Conservation (phyloP, 2,888 invertebrate genomes). For the Gymnoscelis rufifasciata region DNA sequence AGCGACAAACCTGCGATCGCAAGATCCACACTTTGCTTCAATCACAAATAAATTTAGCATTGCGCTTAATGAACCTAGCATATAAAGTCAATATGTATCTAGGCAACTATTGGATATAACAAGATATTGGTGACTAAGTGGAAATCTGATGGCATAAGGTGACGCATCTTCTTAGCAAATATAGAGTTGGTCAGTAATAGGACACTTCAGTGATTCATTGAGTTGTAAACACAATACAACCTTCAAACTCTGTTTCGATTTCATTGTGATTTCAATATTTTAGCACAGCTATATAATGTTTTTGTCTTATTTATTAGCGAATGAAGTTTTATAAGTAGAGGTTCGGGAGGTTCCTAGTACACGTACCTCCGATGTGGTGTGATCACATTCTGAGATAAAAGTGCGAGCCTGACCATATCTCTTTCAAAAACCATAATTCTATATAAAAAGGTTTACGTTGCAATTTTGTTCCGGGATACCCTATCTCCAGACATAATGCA, state of each 20-base stretch:
- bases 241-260: conserved; percentile 42
- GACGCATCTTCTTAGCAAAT: conserved; percentile 60
- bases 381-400: too few relatives aligned
- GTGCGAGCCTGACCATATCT: too few relatives aligned
- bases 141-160: conserved; percentile 40
- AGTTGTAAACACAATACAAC: conserved; percentile 26
- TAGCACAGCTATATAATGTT: conserved; percentile 7
- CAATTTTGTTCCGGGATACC: conserved; percentile 4
- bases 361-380: too few relatives aligned
- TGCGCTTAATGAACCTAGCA: too few relatives aligned
- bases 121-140: conserved; percentile 37
- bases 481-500: conserved; percentile 21
- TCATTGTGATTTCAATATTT: conserved; percentile 13
- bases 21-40: too few relatives aligned
- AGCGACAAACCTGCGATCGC: too few relatives aligned
- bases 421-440: too few relatives aligned
- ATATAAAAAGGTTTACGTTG: not conserved
- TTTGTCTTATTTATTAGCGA: not conserved
- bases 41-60: too few relatives aligned
- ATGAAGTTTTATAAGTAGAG: not conserved
- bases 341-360: too few relatives aligned
- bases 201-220: conserved; percentile 57
- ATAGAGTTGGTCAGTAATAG: conserved; percentile 59
- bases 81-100: too few relatives aligned
- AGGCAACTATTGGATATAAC: too few relatives aligned